Base-by-base conservation (phyloP, 2,888 invertebrate genomes). In the Scrobipalpa costella region DNA sequence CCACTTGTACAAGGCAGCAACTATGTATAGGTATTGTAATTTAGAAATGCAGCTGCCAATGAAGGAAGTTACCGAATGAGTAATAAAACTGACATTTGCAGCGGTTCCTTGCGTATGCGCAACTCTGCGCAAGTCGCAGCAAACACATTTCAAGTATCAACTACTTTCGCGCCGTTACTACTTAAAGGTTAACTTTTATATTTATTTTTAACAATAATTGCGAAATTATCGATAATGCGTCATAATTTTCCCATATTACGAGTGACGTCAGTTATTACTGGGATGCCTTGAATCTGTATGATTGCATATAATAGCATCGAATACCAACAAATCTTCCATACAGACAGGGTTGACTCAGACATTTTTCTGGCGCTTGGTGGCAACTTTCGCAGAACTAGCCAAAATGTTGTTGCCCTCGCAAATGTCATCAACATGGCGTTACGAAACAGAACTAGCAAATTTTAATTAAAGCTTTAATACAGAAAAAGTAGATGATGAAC, bases 211-310 rank as follows among this genome's bases (percentile, higher is more conserved):
- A 44, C 60, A 52, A 61, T 62, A 63, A 66, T 67, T 63, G 63
- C 34, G 47, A 62, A 65, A 65, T 61, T 60, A 61, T 61, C 11
- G 49, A 63, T 52, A 59, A 64, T 69, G 66, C 70, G 69, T 69
- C 69, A 72, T 67, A 64, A 64, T 65, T 55, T 63, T 19, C 59
- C 65, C 61, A 67, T 65, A 71, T 64, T 64, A 65, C 38, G 57
- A 62, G 64, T 69, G 70, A 70, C 70, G 68, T 69, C 38, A 44
- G 33, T 52, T 40, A 58, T 40, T 40, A 19, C 15, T 40, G 8
- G 40, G 17, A 58, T 58, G 9, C 38, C 58, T 21, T 58, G 19
- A 40, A 58, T 58, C 7, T 40, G 17, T 40, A 58, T 58, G 58
- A 58, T 57, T 58, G 19, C 17, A 58, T 6, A 58, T 58, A 58